These are phyloP conservation scores for Isurus oxyrinchus DNA, from an alignment of 2,113 vertebrate genomes.

Conservation along the genomic window DNA sequence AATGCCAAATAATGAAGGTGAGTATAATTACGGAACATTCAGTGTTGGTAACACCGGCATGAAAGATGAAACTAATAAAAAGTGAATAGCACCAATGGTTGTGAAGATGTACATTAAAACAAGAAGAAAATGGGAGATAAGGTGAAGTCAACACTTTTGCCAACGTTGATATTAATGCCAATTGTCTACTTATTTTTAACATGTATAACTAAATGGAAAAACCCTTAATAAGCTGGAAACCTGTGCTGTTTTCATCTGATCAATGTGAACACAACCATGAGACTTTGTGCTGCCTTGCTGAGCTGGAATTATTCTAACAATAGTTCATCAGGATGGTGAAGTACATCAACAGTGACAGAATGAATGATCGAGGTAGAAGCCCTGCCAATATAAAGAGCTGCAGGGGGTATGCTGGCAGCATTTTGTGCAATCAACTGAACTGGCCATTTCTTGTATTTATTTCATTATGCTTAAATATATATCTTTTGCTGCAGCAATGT, in stretches of 20 bases:
- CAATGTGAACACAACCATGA: neutral
- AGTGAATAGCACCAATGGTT: neutral
- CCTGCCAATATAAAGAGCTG: neutral
- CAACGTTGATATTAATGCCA: neutral
- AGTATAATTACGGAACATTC: neutral
- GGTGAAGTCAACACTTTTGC: neutral
- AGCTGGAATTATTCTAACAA: neutral
- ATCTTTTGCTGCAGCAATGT: neutral
- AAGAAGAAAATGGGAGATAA: neutral
- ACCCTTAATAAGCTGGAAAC: neutral
- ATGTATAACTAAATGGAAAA: slow-evolving; percentile 8
- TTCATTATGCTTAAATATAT: neutral
- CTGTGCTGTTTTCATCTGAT: neutral
- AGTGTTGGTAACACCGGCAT: neutral
- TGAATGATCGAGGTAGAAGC: slow-evolving; percentile 7
- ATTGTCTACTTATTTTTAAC: neutral
- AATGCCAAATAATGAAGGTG: no score
- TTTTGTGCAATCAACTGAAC: neutral
- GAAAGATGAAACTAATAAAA: neutral
- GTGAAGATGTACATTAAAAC: neutral
- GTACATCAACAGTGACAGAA: slow-evolving; percentile 17
- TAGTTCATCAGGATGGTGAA: neutral
- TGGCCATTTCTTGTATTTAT: neutral
- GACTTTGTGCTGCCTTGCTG: neutral
- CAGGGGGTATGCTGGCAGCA: slow-evolving; percentile 4